phyloP scores from a whole-genome alignment of 2,113 vertebrate species.

The Strix aluco region DNA sequence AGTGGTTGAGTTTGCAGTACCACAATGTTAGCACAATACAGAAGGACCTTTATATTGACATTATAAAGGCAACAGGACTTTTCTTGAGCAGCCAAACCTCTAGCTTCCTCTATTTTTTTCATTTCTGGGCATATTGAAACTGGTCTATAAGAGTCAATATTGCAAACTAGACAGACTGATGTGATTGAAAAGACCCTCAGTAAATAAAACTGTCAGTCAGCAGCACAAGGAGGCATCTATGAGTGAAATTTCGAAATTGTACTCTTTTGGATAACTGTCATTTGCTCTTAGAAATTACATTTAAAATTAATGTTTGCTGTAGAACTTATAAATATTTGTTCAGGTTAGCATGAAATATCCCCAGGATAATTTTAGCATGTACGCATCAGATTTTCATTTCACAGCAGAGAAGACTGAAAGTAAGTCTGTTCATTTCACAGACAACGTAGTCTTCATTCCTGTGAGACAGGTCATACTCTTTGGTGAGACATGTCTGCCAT shows the following conservation, averaged over 20 bases:
- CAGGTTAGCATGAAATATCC: constrained; percentile 10
- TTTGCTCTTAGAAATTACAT: constrained; percentile 45
- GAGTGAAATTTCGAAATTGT: constrained; percentile 20
- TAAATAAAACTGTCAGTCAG: constrained; percentile 47
- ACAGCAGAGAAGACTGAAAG: constrained; percentile 6
- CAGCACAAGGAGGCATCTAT: constrained; percentile 37
- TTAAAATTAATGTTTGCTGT: constrained; percentile 50
- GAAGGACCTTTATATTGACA: not conserved
- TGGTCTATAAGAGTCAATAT: constrained; percentile 1
- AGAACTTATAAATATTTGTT: constrained; percentile 54
- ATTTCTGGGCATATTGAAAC: not conserved
- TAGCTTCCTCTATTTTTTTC: not conserved
- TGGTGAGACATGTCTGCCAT: not conserved
- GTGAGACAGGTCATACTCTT: not conserved
- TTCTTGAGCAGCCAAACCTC: constrained; percentile 15
- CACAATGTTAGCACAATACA: not conserved
- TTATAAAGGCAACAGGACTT: not conserved
- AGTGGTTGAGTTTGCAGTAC: not conserved
- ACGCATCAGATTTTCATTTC: not conserved
- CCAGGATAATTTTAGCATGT: constrained; percentile 16
- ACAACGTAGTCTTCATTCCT: not conserved
- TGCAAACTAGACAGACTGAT: not conserved
- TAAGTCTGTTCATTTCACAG: constrained; percentile 1
- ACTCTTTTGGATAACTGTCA: constrained; percentile 32
- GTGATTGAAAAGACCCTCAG: not conserved